Percentiles rank a stretch among this genome's conserved stretches.
These are phyloP conservation scores for Cataglyphis altisquamis DNA, from an alignment of 2,888 invertebrate genomes.

Conservation along the genomic window DNA sequence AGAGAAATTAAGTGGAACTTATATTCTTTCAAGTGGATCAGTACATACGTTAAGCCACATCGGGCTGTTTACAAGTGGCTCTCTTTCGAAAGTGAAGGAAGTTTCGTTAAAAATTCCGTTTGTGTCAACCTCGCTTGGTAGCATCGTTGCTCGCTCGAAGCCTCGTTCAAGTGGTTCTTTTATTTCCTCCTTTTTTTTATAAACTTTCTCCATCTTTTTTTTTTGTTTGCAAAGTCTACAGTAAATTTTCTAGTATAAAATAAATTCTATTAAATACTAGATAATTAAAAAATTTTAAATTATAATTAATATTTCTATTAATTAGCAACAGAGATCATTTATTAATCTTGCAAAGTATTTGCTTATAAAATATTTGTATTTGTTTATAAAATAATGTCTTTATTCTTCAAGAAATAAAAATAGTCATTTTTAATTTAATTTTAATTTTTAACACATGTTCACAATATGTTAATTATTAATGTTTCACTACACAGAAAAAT, in stretches of 20 bases:
- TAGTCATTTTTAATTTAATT: background rate
- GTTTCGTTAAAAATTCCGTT: slow-evolving; percentile 65
- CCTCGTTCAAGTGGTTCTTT: slow-evolving; percentile 15
- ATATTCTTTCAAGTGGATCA: slow-evolving; percentile 54
- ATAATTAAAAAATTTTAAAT: background rate
- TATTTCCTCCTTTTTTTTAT: background rate
- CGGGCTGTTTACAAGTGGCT: slow-evolving; percentile 54
- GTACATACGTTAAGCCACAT: slow-evolving; percentile 58
- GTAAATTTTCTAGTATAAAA: background rate
- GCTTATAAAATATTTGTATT: background rate
- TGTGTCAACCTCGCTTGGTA: slow-evolving; percentile 45
- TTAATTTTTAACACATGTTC: background rate
- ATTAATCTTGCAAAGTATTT: slow-evolving; percentile 17
- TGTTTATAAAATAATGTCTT: background rate
- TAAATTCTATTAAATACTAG: background rate
- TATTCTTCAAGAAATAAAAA: slow-evolving; percentile 1
- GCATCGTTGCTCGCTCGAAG: slow-evolving; percentile 11
- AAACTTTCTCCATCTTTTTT: slow-evolving; percentile 36
- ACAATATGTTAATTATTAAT: background rate
- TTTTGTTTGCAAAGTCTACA: background rate
- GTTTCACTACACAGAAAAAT: background rate
- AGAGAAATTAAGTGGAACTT: slow-evolving; percentile 56
- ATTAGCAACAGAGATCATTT: slow-evolving; percentile 23
- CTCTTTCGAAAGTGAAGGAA: slow-evolving; percentile 52
- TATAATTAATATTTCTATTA: background rate